A percentile compares a stretch with the other conserved stretches of the same genome.
These are phyloP conservation scores for Oasisia sp. DNA, from an alignment of 2,888 invertebrate genomes.

Conservation along the genomic window DNA sequence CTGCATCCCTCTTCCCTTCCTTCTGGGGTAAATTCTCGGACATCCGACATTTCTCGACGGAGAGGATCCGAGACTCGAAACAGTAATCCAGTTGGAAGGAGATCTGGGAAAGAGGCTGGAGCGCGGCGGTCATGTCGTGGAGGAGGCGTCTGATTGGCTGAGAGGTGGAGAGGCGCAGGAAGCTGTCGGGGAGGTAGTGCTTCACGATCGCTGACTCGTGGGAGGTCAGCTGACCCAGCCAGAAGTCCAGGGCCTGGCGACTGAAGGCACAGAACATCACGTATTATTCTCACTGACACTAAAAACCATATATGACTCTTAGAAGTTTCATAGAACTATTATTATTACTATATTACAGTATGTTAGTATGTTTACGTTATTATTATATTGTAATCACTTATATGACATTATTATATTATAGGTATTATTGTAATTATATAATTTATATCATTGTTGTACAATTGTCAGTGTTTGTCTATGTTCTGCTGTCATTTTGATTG, in stretches of 20 bases:
- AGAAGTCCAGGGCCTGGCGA: conserved; percentile 87
- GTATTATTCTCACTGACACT: not conserved
- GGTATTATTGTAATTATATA: conserved; percentile 7
- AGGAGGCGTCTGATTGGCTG: conserved; percentile 73
- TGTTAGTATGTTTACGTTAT: not conserved
- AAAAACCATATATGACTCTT: not conserved
- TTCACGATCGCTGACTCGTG: conserved; percentile 83
- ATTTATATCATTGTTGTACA: too few relatives aligned
- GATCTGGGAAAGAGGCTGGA: conserved; percentile 82
- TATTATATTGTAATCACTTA: not conserved
- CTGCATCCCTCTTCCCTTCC: not conserved
- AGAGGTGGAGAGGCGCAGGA: conserved; percentile 75
- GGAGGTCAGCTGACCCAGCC: conserved; percentile 87
- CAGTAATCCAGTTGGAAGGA: conserved; percentile 80
- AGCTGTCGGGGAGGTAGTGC: conserved; percentile 81
- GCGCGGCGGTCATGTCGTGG: conserved; percentile 79
- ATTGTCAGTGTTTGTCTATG: too few relatives aligned
- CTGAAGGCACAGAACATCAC: conserved; percentile 66
- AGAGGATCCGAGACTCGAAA: conserved; percentile 31
- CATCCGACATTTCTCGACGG: not conserved
- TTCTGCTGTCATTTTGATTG: too few relatives aligned
- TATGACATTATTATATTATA: not conserved
- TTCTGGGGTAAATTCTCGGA: conserved; percentile 13
- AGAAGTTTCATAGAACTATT: not conserved
- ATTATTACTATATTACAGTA: not conserved